phyloP scores from a whole-genome alignment of 2,888 invertebrate species.

The Drosophila ezoana region DNA sequence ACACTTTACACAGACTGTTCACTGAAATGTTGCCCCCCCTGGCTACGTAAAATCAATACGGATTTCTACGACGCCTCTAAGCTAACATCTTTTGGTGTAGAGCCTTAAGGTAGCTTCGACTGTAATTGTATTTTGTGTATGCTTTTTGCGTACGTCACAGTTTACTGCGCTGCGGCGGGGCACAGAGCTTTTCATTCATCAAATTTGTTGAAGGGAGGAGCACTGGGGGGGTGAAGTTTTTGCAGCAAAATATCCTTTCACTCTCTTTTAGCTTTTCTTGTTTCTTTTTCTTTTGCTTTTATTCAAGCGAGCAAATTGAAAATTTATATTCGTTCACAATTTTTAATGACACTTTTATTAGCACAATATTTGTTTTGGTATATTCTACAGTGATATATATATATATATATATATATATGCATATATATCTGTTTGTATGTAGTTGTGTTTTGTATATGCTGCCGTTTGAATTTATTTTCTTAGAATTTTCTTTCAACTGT shows the following conservation, averaged over 20 bases:
- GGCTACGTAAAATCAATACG: slow-evolving; percentile 59
- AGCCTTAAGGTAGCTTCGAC: slow-evolving; percentile 6
- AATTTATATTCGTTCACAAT: slow-evolving; percentile 21
- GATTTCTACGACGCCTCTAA: slow-evolving; percentile 40
- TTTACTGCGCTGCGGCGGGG: slow-evolving; percentile 22
- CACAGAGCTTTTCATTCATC: slow-evolving; percentile 54
- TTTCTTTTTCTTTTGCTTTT: slow-evolving; percentile 5
- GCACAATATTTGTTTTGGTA: slow-evolving; percentile 34
- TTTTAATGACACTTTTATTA: slow-evolving; percentile 36
- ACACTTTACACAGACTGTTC: slow-evolving; percentile 14
- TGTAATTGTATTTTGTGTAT: slow-evolving; percentile 30
- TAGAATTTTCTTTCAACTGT: slow-evolving; percentile 35
- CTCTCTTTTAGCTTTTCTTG: slow-evolving; percentile 25
- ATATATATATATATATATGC: slow-evolving; percentile 8
- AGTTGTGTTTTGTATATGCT: slow-evolving; percentile 14
- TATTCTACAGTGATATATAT: neutral
- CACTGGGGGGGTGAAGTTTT: slow-evolving; percentile 17
- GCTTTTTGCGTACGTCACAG: slow-evolving; percentile 49
- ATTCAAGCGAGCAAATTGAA: slow-evolving; percentile 1
- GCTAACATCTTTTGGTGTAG: slow-evolving; percentile 60
- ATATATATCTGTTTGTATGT: slow-evolving; percentile 20
- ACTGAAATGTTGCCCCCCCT: slow-evolving; percentile 25
- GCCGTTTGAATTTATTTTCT: slow-evolving; percentile 28
- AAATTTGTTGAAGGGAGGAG: slow-evolving; percentile 2
- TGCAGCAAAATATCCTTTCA: slow-evolving; percentile 53